phyloP scores from a whole-genome alignment of 2,113 vertebrate genomes.

The Okapia johnstoni region DNA sequence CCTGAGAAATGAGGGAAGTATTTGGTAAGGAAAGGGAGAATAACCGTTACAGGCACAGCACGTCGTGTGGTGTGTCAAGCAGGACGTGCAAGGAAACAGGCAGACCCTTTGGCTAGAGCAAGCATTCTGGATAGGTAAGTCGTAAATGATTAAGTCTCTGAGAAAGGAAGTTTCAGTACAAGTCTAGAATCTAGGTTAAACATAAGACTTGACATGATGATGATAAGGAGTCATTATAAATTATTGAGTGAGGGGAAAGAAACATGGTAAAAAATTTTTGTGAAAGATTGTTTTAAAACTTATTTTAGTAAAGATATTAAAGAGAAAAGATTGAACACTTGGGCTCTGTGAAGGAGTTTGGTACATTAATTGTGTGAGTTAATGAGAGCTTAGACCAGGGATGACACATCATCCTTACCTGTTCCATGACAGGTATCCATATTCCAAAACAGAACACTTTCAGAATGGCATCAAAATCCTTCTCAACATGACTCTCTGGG shows the following conservation, averaged over 20 bases:
- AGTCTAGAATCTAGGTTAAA: neutral
- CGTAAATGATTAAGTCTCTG: neutral
- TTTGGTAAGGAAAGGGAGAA: neutral
- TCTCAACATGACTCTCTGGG: neutral
- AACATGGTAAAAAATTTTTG: neutral
- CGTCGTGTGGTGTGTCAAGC: rapidly evolving
- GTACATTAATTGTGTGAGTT: neutral
- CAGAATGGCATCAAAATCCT: neutral
- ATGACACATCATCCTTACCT: no score
- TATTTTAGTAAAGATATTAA: neutral
- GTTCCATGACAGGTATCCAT: neutral
- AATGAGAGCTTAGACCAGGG: neutral
- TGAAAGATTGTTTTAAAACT: neutral
- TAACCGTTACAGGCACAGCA: neutral
- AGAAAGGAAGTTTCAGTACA: neutral
- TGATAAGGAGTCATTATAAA: neutral
- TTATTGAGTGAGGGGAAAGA: neutral
- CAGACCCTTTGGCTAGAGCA: neutral
- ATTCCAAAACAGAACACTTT: neutral
- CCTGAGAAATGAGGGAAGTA: neutral
- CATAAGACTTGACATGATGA: neutral
- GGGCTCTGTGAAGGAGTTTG: neutral
- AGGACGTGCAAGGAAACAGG: neutral
- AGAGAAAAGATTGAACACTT: neutral
- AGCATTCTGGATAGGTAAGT: neutral